Evolutionary conservation across 2,113 vertebrate species (phyloP), one percentile per base, ranked within the genome.

Genomic region (Arothron firmamentum): DNA sequence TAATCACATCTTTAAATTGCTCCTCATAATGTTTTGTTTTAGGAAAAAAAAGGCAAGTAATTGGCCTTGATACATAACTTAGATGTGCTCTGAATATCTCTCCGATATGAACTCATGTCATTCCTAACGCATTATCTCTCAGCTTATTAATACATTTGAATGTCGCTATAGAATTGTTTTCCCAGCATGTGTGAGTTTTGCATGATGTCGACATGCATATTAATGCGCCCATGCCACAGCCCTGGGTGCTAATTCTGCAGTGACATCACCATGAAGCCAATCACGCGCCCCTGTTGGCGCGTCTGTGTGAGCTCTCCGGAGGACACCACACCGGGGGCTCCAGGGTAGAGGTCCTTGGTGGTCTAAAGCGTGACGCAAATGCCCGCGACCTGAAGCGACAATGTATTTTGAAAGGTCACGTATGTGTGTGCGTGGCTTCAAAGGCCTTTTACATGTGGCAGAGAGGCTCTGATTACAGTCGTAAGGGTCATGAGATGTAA

Each of bases 391-490:
- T 58, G 49, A 66, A 77, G 79, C 74, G 11, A 72, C 47, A 41
- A 52, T 65, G 57, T 51, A 57, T 67, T 66, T 23, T 65, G 10
- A 84, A 85, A 86, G 70, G 81, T 82, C 62, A 43, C 31, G 41
- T 60, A 19, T 60, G 52, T 46, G 46, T 60, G 56, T 52, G 46
- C 59, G 10, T 59, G 28, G 38, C 15, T 52, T 72, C 49, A 73
- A 83, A 73, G 62, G 62, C 70, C 46, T 63, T 21, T 46, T 48
- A 43, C 57, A 70, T 64, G 54, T 59, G 42, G 56, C 41, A 74
- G 49, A 41, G 25, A 48, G 56, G 18, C 13, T 11, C 18, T 62
- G 5, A 45, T 72, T 70, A 55, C 4, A 1, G 52, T 38, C 5
- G 47, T 48, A 45, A 46, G 28, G 58, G 25, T 67, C 48, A 58